Evolutionary conservation across 2,797 vertebrate species (phyloP).

Genomic region (Leptoclinus maculatus): DNA sequence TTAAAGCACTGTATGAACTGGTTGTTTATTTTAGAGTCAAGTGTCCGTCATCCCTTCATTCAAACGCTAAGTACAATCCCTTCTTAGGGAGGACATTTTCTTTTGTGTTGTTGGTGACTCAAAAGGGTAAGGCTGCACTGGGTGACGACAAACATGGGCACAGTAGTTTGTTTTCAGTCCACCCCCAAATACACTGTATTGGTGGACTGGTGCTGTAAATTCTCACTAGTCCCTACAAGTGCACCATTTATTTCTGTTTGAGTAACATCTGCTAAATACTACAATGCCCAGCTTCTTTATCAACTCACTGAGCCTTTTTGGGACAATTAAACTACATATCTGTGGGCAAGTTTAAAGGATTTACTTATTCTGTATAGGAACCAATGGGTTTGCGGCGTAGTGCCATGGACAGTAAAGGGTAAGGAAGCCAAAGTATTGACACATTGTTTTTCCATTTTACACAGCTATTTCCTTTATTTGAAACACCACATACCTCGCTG

Average conservation of each 20-base stretch:
- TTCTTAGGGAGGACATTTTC: not conserved
- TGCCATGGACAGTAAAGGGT: not conserved
- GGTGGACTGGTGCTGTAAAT: not conserved
- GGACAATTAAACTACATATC: not conserved
- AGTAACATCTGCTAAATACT: not conserved
- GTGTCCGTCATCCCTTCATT: slow-evolving; percentile 10
- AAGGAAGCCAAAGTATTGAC: too few species aligned
- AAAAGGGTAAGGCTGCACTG: not conserved
- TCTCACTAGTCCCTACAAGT: not conserved
- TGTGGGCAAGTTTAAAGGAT: too few species aligned
- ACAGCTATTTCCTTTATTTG: not conserved
- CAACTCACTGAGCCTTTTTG: not conserved
- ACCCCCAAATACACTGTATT: not conserved
- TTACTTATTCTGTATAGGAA: too few species aligned
- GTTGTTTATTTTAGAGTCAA: slow-evolving; percentile 8
- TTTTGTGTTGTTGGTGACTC: not conserved
- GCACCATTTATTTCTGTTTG: not conserved
- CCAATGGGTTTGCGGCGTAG: not conserved
- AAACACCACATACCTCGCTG: too few species aligned
- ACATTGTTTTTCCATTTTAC: not conserved
- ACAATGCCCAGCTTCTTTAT: not conserved
- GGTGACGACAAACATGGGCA: not conserved
- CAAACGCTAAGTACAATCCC: not conserved
- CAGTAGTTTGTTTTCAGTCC: slow-evolving; percentile 2
- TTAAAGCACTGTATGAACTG: slow-evolving; percentile 21